Conservation (phyloP, 2,797 vertebrate genomes). For the Tachyglossus aculeatus region DNA sequence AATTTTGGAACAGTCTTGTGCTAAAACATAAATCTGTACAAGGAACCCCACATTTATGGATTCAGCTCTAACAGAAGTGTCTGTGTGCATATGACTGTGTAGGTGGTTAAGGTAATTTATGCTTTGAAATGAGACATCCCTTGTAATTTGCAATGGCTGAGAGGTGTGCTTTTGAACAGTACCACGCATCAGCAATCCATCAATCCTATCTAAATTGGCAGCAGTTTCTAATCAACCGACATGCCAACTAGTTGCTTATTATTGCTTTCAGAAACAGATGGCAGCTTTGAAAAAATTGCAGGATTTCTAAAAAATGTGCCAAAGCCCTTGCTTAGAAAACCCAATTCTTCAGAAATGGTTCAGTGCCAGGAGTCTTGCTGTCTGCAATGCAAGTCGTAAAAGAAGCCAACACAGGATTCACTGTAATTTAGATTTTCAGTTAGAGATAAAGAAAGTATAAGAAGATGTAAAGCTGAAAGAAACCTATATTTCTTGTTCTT, state of each 20-base stretch:
- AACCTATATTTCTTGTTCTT: not conserved
- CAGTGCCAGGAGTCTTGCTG: not conserved
- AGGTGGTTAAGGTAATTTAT: slow-evolving; percentile 1
- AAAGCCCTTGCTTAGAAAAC: slow-evolving; percentile 18
- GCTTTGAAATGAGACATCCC: not conserved
- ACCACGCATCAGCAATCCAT: not conserved
- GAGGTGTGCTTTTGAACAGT: not conserved
- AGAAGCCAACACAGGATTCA: not conserved
- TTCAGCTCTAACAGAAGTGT: not conserved
- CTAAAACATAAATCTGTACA: not conserved
- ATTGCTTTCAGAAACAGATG: slow-evolving; percentile 37
- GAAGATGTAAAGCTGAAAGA: not conserved
- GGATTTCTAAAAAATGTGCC: not conserved
- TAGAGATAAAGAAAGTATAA: not conserved
- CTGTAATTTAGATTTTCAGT: not conserved
- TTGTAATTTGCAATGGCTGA: not conserved
- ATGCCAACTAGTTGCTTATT: slow-evolving; percentile 7
- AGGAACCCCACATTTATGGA: not conserved
- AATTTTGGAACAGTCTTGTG: not conserved
- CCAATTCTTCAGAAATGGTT: slow-evolving; percentile 7
- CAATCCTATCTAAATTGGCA: not conserved
- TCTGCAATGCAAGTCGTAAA: not conserved
- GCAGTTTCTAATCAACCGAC: not conserved
- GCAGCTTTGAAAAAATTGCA: slow-evolving; percentile 9
- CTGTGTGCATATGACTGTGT: not conserved